Evolutionary conservation across 1,140 invertebrate species (phyloP), one percentile per base, ranked within the genome.

Genomic region (Maconellicoccus hirsutus): DNA sequence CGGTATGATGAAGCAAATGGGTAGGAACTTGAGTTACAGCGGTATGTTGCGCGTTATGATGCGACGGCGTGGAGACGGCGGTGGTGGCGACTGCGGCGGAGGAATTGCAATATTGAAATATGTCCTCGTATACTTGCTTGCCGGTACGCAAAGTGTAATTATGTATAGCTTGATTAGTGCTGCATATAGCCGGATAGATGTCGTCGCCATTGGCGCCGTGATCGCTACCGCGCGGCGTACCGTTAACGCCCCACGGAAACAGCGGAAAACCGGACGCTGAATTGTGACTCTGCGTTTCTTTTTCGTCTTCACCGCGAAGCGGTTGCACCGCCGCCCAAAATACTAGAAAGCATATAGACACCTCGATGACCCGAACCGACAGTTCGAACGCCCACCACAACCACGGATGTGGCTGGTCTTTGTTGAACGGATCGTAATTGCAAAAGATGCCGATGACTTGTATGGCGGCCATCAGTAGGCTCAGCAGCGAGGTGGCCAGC

Each of bases 311-410:
- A 70, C 73, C 70, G 7, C 81, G 76, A 19, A 83, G 70, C 0
- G 81, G 80, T 79, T 73, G 82, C 79, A 59, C 90, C 77, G 75
- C 91, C 88, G 69, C 90, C 84, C 91, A 93, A 0, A 88, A 88
- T 73, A 94, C 84, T 14, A 93, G 81, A 8, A 87, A 86, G 73
- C 92, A 90, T 74, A 94, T 88, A 0, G 87, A 86, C 23, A 94
- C 85, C 78, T 96, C 93, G 33, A 94, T 85, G 0, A 94, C 81
- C 21, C 93, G 83, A 27, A 93, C 82, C 1, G 88, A 88, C 74
- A 93, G 88, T 75, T 94, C 90, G 80, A 91, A 94, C 12, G 89
- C 87, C 90, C 91, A 94, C 83, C 92, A 90, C 6, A 93, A 81
- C 93, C 93, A 96, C 0, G 85, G 82, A 74, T 86, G 82, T 1